phyloP scores from a whole-genome alignment of 2,113 vertebrate genomes.

The Megaleporinus macrocephalus region DNA sequence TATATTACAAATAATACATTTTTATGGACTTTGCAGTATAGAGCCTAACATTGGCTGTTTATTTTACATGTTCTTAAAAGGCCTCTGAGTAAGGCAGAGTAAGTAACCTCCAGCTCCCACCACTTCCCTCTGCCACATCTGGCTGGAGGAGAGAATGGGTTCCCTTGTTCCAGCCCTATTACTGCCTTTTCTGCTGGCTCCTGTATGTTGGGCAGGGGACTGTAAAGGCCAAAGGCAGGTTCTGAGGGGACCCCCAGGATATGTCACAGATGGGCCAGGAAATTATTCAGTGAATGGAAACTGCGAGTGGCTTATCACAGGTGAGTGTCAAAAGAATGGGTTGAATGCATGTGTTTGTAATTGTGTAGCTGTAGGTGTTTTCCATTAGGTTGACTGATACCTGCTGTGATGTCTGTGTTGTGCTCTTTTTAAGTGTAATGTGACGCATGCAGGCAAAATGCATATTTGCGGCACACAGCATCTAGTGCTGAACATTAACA shows the following conservation, averaged over 20 bases:
- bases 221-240: constrained; percentile 90
- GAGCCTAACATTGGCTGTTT: background rate
- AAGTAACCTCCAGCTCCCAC: background rate
- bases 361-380: too few species aligned
- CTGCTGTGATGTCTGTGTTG: background rate
- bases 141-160: constrained; percentile 73
- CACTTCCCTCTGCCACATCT: background rate
- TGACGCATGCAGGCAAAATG: background rate
- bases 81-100: constrained; percentile 31
- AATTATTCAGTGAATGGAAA: constrained; percentile 95
- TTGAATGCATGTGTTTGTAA: background rate
- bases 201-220: constrained; percentile 76
- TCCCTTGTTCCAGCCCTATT: constrained; percentile 64
- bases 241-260: constrained; percentile 82
- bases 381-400: background rate
- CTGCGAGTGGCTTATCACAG: constrained; percentile 95
- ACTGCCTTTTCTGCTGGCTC: constrained; percentile 66
- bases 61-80: background rate
- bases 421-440: background rate
- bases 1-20: too few species aligned
- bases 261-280: constrained; percentile 89
- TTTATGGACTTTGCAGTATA: background rate
- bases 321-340: constrained; percentile 67
- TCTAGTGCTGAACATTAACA: too few species aligned
- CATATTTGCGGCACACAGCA: too few species aligned